A percentile compares a stretch with the other conserved stretches of the same genome.
Conservation (phyloP, 2,888 invertebrate species). For the Eilema caniola region DNA sequence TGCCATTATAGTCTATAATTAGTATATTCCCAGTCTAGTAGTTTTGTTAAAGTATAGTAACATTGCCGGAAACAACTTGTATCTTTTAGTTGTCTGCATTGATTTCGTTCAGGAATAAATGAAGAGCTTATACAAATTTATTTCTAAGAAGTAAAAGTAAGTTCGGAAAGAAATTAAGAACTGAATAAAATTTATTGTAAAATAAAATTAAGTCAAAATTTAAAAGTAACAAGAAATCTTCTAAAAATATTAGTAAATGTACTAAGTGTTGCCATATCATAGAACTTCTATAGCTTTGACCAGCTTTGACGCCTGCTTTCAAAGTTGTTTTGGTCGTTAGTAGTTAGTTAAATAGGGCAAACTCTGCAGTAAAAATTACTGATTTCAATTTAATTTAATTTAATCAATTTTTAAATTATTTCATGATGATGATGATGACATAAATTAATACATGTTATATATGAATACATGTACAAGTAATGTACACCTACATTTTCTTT, state of each 20-base stretch:
- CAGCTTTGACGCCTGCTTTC: no score
- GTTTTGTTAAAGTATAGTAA: slow-evolving; percentile 37
- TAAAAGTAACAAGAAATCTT: no score
- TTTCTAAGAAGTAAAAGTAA: not conserved
- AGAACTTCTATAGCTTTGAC: no score
- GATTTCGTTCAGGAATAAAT: slow-evolving; percentile 34
- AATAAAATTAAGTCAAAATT: not conserved
- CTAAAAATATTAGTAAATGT: no score
- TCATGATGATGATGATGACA: not conserved
- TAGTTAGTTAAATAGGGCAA: not conserved
- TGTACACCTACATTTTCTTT: no score
- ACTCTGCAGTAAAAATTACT: not conserved
- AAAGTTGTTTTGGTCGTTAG: no score
- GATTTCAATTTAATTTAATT: no score
- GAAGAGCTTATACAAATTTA: not conserved
- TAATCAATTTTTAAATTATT: not conserved
- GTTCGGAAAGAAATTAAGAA: no score
- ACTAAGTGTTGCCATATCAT: not conserved
- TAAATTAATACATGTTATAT: no score
- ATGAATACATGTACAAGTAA: no score
- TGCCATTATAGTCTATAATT: not conserved
- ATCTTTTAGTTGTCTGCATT: slow-evolving; percentile 51
- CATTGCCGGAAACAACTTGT: slow-evolving; percentile 56
- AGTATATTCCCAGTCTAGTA: slow-evolving; percentile 15
- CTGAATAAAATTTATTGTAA: not conserved